Evolutionary conservation across 2,113 vertebrate species (phyloP), one percentile per base, ranked within the genome.

Genomic region (Python bivittatus): DNA sequence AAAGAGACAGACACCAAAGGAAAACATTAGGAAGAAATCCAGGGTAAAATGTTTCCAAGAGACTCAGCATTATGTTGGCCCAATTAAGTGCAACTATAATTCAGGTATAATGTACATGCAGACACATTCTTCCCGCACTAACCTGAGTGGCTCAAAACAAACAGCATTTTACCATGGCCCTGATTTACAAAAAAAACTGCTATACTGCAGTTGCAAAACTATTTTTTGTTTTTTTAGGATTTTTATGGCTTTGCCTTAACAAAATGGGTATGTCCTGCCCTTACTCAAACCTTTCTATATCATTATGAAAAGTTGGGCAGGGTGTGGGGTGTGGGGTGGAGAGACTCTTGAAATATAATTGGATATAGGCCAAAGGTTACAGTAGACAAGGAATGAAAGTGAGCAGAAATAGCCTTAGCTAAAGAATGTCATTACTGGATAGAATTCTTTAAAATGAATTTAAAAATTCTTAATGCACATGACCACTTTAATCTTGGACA

Each of bases 1-100:
- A 97, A 97, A 97, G 89, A 97, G 98, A 99, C 96, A 99, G 98
- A 98, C 94, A 98, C 98, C 97, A 99, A 97, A 98, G 96, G 96
- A 97, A 98, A 97, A 93, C 90, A 95, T 97, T 97, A 98, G 97
- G 94, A 97, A 97, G 97, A 97, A 97, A 96, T 94, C 90, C 91
- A 92, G 96, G 84, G 95, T 92, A 93, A 91, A 95, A 64, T 60
- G 53, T 87, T 85, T 86, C 57, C 61, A 58, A 91, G n/a, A 68
- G 84, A 87, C n/a, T 42, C 48, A 64, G 20, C 52, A 91, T 23
- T 91, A 84, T 9, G 4, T 54, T 84, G 42, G 44, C 61, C 33
- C 58, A 38, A 58, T 89, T 89, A 84, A 88, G 11, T 84, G 87
- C 54, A 91, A 27, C 44, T 85, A 52, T 89, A 54, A 89, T 52